Evolutionary conservation across 2,113 vertebrate genomes (phyloP).

Genomic region (Lepisosteus oculatus): DNA sequence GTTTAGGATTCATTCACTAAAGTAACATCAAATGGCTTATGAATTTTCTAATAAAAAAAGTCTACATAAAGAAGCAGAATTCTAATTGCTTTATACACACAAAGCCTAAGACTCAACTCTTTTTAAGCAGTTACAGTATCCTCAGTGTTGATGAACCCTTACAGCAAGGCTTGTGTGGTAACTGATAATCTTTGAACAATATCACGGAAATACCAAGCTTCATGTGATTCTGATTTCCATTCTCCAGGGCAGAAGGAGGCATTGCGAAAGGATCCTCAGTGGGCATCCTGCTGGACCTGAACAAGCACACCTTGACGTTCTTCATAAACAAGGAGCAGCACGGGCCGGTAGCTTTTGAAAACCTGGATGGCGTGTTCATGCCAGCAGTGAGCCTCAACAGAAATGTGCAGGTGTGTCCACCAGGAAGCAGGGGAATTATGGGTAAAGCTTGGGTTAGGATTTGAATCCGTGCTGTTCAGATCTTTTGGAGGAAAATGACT

Average conservation of each 20-base stretch:
- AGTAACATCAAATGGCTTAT: too few species aligned
- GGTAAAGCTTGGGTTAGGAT: too few species aligned
- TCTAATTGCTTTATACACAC: too few species aligned
- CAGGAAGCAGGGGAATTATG: too few species aligned
- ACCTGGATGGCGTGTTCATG: slow-evolving; percentile 90
- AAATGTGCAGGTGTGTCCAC: slow-evolving; percentile 82
- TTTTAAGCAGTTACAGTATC: too few species aligned
- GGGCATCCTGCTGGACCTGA: slow-evolving; percentile 90
- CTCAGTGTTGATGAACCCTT: too few species aligned
- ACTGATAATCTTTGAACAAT: slow-evolving; percentile 1
- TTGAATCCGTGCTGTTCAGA: neutral
- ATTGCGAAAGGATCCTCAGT: slow-evolving; percentile 86
- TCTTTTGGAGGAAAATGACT: neutral
- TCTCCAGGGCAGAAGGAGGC: slow-evolving; percentile 86
- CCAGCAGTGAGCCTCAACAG: slow-evolving; percentile 95
- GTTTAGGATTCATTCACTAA: too few species aligned
- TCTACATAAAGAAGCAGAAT: too few species aligned
- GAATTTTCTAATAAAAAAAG: too few species aligned
- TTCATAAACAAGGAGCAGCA: slow-evolving; percentile 95
- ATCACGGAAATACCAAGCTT: too few species aligned
- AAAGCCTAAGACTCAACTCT: too few species aligned
- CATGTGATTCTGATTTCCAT: neutral
- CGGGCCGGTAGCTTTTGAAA: slow-evolving; percentile 89
- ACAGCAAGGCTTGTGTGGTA: too few species aligned
- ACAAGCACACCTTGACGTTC: slow-evolving; percentile 86